phyloP scores from a whole-genome alignment of 2,113 vertebrate species.

The Hirundichthys speculiger region DNA sequence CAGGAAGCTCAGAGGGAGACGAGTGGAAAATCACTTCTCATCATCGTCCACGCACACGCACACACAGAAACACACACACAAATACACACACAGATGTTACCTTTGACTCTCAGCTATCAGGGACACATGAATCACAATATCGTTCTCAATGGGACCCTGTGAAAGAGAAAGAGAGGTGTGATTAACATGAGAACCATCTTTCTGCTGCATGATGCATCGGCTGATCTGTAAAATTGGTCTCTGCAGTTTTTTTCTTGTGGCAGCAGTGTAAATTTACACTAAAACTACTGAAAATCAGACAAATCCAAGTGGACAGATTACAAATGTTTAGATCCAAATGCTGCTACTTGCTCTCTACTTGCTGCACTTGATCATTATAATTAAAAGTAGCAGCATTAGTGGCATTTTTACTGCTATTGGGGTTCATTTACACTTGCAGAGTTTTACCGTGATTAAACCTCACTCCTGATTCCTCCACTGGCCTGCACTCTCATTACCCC shows the following conservation, averaged over 20 bases:
- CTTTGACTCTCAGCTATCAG: slow-evolving; percentile 97
- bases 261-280: neutral
- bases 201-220: neutral
- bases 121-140: slow-evolving; percentile 92
- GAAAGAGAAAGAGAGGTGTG: slow-evolving; percentile 35
- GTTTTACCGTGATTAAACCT: too few species aligned
- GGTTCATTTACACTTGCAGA: too few species aligned
- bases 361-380: too few species aligned
- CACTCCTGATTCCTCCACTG: too few species aligned
- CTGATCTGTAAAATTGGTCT: neutral
- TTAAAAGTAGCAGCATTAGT: too few species aligned
- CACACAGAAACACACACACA: slow-evolving; percentile 8
- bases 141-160: slow-evolving; percentile 96
- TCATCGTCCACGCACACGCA: slow-evolving; percentile 21
- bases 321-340: too few species aligned
- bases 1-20: slow-evolving; percentile 4
- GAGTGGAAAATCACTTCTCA: neutral
- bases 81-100: slow-evolving; percentile 73
- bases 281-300: neutral
- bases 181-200: neutral
- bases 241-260: neutral
- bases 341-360: too few species aligned
- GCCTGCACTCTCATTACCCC: too few species aligned
- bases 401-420: too few species aligned
- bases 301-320: neutral